phyloP scores from a whole-genome alignment of 1,140 invertebrate genomes.

The Trichomalopsis sarcophagae region DNA sequence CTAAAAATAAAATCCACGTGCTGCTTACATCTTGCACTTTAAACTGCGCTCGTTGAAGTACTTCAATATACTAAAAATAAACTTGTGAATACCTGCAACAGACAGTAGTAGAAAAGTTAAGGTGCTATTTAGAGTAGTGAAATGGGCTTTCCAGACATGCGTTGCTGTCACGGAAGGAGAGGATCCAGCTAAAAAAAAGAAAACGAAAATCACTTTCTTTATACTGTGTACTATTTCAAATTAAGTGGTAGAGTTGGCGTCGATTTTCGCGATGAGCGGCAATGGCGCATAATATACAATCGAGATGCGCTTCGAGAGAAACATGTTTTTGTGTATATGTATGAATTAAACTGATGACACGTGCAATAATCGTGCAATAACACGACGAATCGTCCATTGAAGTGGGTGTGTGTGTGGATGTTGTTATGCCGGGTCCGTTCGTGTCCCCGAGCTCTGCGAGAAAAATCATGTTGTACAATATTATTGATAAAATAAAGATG shows the following conservation, averaged over 20 bases:
- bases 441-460: slow-evolving; percentile 37
- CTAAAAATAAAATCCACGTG: neutral
- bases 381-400: neutral
- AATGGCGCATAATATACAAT: neutral
- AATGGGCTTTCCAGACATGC: neutral
- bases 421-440: neutral
- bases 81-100: neutral
- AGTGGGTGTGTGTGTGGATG: neutral
- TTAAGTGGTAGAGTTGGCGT: too few relatives aligned
- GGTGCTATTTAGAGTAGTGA: slow-evolving; percentile 30
- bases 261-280: too few relatives aligned
- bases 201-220: neutral
- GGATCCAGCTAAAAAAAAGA: neutral
- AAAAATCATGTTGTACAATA: slow-evolving; percentile 57
- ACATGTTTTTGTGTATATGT: neutral
- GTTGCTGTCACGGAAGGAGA: neutral
- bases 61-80: neutral
- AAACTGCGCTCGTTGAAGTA: neutral
- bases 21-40: neutral
- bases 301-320: neutral
- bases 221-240: neutral
- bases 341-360: neutral
- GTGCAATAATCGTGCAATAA: slow-evolving; percentile 38
- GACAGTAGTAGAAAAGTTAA: neutral
- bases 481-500: slow-evolving; percentile 60